Conservation (phyloP, 1,140 invertebrate genomes). For the Aphelenchoides avenae region DNA sequence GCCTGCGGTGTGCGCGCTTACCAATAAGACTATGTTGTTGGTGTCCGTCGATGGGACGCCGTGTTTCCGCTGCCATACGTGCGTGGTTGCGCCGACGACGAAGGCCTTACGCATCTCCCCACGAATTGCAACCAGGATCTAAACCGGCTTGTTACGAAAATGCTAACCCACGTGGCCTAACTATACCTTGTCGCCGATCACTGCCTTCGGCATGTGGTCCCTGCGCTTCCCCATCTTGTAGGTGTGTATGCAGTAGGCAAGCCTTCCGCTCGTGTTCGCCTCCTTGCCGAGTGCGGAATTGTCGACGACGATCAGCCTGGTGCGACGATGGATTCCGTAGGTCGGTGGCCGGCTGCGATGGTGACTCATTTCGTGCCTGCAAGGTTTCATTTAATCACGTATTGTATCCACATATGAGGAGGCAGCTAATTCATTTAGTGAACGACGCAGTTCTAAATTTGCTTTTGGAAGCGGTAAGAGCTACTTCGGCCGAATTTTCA, state of each 20-base stretch:
- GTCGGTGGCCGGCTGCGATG: constrained; percentile 49
- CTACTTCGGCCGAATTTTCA: constrained; percentile 29
- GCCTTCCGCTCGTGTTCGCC: constrained; percentile 86
- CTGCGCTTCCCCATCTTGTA: constrained; percentile 60
- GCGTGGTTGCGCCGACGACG: constrained; percentile 75
- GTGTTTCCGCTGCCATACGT: constrained; percentile 72
- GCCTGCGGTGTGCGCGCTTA: constrained; percentile 31
- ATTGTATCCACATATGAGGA: neutral
- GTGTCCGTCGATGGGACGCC: constrained; percentile 87
- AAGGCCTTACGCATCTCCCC: constrained; percentile 93
- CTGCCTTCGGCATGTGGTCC: constrained; percentile 67
- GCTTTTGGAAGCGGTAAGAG: constrained; percentile 15
- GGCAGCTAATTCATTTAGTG: neutral
- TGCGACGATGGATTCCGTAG: constrained; percentile 64
- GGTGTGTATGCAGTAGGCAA: constrained; percentile 67
- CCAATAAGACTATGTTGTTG: constrained; percentile 89
- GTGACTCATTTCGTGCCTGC: constrained; percentile 50
- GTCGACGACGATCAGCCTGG: constrained; percentile 82
- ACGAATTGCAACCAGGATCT: constrained; percentile 87
- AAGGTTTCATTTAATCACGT: constrained; percentile 13
- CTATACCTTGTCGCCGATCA: constrained; percentile 81
- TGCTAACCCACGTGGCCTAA: too few species aligned
- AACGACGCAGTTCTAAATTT: neutral
- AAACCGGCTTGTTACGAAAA: too few species aligned
- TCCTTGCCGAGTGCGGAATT: constrained; percentile 88